Base-by-base conservation (phyloP, 2,797 vertebrate genomes). In the Eutrigla gurnardus region DNA sequence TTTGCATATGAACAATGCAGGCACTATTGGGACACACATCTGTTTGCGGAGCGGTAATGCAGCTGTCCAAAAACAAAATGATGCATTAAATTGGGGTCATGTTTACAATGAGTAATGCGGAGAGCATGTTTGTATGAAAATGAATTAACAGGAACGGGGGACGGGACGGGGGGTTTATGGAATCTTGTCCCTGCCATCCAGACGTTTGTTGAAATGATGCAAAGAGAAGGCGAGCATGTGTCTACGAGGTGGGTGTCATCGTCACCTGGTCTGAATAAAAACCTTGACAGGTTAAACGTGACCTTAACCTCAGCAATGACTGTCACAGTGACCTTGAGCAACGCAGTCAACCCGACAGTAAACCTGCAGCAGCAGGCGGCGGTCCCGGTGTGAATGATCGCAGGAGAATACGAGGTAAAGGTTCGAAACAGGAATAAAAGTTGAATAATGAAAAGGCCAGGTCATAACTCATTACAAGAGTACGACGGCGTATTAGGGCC, bases 1-100 rank as follows among this genome's bases (percentile, higher is more conserved):
- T 83, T 78, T 78, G 68, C 59, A 59, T 70, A n/a, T 17, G 64
- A 83, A 81, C 71, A 84, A 72, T 69, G 50, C 50, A 47, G 61
- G 49, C 17, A 50, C 77, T 73, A 78, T 63, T 70, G 32, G 33
- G 25, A 61, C 62, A 71, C 62, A 71, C 67, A 75, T 87, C 71
- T 80, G 75, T 73, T 67, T 75, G 45, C 32, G 69, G 73, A 70
- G n/a, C 3, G 25, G 35, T 60, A 55, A 79, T 70, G 8, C 36
- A 63, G 60, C 43, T 43, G 32, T 15, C 43, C 25, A 60, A 46
- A 66, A 62, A 18, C 4, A 36, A 73, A 73, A 83, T 61, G 13
- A 14, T 12, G 52, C 66, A 68, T 71, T 64, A 47, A 80, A 84
- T 73, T 55, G 14, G 25, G 18, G 54, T 60, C 37, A 60, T 75